These are phyloP conservation scores for Chloroclysta siterata DNA, from an alignment of 2,888 invertebrate genomes.

Conservation along the genomic window DNA sequence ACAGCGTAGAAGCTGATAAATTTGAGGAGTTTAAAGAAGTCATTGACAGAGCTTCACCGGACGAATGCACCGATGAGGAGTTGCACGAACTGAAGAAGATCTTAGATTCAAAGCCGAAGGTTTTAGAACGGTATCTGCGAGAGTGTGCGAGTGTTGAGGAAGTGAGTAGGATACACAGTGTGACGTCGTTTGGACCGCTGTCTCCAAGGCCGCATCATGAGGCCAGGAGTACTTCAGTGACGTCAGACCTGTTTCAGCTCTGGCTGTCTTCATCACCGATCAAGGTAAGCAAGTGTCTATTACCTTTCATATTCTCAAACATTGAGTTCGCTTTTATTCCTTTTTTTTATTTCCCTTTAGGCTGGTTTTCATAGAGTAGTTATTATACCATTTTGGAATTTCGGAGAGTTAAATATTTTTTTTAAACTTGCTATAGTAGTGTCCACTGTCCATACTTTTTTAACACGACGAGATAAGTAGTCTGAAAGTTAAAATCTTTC, in stretches of 20 bases:
- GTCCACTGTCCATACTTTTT: no score
- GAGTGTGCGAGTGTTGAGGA: slow-evolving; percentile 90
- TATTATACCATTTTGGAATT: no score
- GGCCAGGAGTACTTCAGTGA: slow-evolving; percentile 89
- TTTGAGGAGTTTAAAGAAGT: slow-evolving; percentile 73
- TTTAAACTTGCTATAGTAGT: no score
- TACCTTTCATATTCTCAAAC: background rate
- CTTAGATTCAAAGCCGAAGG: slow-evolving; percentile 84
- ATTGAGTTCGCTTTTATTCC: no score
- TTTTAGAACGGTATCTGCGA: slow-evolving; percentile 90
- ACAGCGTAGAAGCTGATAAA: slow-evolving; percentile 68
- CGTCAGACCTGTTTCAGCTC: slow-evolving; percentile 93
- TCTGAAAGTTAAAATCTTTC: no score
- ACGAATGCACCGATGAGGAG: slow-evolving; percentile 75
- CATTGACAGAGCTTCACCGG: slow-evolving; percentile 72
- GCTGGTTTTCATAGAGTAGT: no score
- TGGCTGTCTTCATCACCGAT: slow-evolving; percentile 93
- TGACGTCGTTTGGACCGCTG: slow-evolving; percentile 81
- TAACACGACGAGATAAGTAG: no score
- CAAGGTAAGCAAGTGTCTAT: slow-evolving; percentile 81
- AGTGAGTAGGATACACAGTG: slow-evolving; percentile 84
- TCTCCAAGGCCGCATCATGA: slow-evolving; percentile 79
- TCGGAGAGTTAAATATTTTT: no score
- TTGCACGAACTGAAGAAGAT: slow-evolving; percentile 69
- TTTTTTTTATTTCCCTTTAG: no score